A percentile compares a stretch with the other conserved stretches of the same genome.
phyloP scores from a whole-genome alignment of 2,113 vertebrate species.

The Clupea harengus region DNA sequence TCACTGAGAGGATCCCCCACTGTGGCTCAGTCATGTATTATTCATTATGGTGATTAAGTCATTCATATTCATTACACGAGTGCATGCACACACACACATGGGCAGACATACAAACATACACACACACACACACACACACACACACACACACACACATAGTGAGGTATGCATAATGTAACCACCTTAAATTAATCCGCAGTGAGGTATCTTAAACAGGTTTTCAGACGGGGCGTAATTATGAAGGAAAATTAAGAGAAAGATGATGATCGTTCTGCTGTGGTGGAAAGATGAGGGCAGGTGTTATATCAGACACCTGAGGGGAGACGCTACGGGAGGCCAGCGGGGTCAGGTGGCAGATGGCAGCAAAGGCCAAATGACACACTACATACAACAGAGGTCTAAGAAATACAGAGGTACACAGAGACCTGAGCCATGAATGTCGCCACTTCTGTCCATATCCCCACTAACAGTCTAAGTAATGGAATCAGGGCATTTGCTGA shows the following conservation, averaged over 20 bases:
- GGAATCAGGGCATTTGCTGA: no score
- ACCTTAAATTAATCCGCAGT: neutral
- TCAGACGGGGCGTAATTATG: neutral
- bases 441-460: neutral
- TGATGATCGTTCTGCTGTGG: neutral
- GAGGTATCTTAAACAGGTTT: neutral
- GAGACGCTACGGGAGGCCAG: neutral
- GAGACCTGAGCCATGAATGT: neutral
- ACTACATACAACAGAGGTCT: neutral
- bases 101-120: neutral
- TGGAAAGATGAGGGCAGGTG: neutral
- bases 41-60: neutral
- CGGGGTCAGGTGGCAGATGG: neutral
- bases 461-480: neutral
- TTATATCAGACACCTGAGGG: neutral
- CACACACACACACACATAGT: conserved; percentile 7
- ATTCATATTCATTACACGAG: conserved; percentile 2
- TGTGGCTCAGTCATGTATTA: neutral
- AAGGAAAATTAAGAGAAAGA: neutral
- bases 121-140: neutral
- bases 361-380: neutral
- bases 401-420: neutral
- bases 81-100: neutral
- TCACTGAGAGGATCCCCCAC: neutral
- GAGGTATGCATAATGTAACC: neutral